phyloP scores from a whole-genome alignment of 2,113 vertebrate genomes.

The Grammomys dolichurus region DNA sequence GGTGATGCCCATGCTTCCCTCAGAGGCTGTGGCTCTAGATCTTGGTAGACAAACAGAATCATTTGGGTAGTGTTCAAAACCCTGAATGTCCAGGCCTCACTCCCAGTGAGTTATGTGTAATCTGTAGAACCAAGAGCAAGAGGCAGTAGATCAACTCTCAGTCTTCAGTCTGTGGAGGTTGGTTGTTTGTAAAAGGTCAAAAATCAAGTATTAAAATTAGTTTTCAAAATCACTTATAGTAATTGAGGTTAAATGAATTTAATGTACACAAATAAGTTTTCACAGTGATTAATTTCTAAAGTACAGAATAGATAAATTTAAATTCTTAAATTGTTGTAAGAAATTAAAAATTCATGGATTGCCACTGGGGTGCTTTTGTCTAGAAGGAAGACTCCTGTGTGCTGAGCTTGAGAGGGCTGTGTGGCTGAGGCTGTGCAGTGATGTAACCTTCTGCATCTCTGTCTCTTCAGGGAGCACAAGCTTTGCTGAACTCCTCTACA shows the following conservation, averaged over 20 bases:
- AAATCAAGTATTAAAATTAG: neutral
- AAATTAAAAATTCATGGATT: neutral
- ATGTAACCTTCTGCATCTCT: constrained; percentile 4
- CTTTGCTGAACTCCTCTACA: constrained; percentile 92
- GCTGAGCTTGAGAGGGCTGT: neutral
- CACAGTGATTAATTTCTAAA: constrained; percentile 17
- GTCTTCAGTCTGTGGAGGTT: neutral
- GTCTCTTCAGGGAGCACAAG: constrained; percentile 88
- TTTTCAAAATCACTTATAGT: constrained; percentile 4
- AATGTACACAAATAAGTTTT: neutral
- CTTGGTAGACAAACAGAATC: neutral
- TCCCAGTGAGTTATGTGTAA: neutral
- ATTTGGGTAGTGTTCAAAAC: neutral
- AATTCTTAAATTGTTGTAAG: neutral
- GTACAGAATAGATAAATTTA: neutral
- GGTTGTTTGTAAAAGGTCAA: neutral
- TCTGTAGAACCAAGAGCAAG: neutral
- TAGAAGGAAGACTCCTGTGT: neutral
- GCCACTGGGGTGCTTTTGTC: neutral
- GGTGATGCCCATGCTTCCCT: neutral
- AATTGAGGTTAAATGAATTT: neutral
- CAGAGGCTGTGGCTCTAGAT: neutral
- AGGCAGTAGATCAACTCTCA: neutral
- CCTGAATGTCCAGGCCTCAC: no score
- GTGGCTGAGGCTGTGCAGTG: neutral